phyloP scores from a whole-genome alignment of 2,797 vertebrate genomes.

The Microcaecilia unicolor region DNA sequence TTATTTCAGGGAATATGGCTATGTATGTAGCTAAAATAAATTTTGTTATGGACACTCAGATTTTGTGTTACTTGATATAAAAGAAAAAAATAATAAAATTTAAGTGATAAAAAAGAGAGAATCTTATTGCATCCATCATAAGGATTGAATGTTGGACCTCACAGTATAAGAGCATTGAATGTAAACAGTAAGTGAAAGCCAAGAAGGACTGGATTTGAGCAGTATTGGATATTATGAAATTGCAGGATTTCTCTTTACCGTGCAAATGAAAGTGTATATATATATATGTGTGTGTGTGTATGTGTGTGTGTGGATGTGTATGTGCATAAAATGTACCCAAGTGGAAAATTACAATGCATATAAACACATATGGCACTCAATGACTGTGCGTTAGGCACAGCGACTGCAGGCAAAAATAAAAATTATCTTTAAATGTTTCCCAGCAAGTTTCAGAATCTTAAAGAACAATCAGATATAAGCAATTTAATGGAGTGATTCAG shows the following conservation, averaged over 20 bases:
- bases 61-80: no score
- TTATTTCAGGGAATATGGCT: no score
- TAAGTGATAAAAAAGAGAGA: no score
- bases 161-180: no score
- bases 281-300: slow-evolving; percentile 41
- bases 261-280: slow-evolving; percentile 46
- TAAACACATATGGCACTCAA: slow-evolving; percentile 62
- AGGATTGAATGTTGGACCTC: no score
- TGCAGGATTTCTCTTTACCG: slow-evolving; percentile 44
- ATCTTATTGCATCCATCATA: no score
- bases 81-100: no score
- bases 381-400: slow-evolving; percentile 59
- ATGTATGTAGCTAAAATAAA: no score
- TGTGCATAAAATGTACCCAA: slow-evolving; percentile 57
- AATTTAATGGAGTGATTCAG: slow-evolving; percentile 57
- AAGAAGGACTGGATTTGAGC: neutral
- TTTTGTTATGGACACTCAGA: no score
- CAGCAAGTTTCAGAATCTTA: slow-evolving; percentile 58
- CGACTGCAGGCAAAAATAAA: slow-evolving; percentile 54
- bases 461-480: slow-evolving; percentile 60
- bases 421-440: slow-evolving; percentile 56
- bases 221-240: slow-evolving; percentile 38
- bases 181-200: no score
- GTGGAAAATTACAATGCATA: slow-evolving; percentile 61
- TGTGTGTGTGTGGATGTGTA: slow-evolving; percentile 46